Base-by-base conservation (phyloP, 2,113 vertebrate genomes). In the Zosterops japonicus region DNA sequence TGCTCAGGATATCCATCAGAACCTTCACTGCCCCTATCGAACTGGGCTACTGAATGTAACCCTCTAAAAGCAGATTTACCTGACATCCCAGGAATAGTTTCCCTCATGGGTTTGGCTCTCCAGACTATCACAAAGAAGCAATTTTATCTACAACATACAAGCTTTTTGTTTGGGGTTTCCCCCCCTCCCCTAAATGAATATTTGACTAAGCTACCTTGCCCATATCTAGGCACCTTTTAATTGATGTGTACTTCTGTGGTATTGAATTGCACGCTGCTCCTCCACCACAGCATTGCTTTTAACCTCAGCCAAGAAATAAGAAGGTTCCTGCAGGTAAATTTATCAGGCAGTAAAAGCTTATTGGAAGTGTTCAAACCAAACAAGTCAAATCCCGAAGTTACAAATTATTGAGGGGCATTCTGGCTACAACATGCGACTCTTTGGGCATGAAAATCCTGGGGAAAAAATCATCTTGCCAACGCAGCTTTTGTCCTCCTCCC, bases 211-310 rank as follows among this genome's bases (percentile, higher is more conserved):
- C 5, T 39, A 83, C 57, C 72, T 56, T 86, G n/a, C 72, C 71
- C 49, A 27, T 86, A 89, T 56, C 80, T 49, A 87, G 86, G 72
- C 77, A 84, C 56, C 39, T 95, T 89, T 87, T 82, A 89, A 94
- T 79, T 89, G 69, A 93, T 47, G 53, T 82, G 57, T 70, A 60
- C 36, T 71, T 60, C 25, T 12, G 53, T 47, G 52, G 65, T 76
- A 88, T 52, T 68, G 60, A 93, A 94, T 64, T 86, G 69, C 60
- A 87, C 28, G 33, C 65, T 85, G 63, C 36, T 83, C 47, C 53
- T 72, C 49, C 55, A 95, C 35, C 80, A 88, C 60, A 93, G 77
- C 56, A 79, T 44, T 91, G 79, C 72, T 95, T 56, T 87, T 69
- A 91, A 71, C 27, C 29, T 93, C 76, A 91, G 86, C 56, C 89